Base-by-base conservation (phyloP, 2,113 vertebrate species). In the Macaca mulatta region DNA sequence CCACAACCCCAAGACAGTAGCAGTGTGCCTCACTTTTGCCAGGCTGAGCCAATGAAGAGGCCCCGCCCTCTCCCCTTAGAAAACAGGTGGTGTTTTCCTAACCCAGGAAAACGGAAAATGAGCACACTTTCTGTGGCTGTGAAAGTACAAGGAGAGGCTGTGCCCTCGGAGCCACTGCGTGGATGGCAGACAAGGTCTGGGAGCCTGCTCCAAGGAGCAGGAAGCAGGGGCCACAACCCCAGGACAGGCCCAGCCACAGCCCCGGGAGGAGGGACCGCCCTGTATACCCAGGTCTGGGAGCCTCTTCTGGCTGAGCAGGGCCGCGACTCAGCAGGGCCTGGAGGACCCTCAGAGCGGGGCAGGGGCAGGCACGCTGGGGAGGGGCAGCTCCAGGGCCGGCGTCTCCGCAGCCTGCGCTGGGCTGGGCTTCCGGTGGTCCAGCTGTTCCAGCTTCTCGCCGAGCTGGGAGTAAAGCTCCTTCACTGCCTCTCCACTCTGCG, bases 401-500 rank as follows among this genome's bases (percentile, higher is more conserved):
- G 99, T 59, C 94, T 99, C 99, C 0, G 99, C 97, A 2, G 97
- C 96, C 10, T 98, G 98, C 0, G 99, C 98, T 0, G 99, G 99
- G 91, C 99, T 99, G 14, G 99, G 98, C 98, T 99, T 99, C 70
- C 52, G 98, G 3, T 97, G 97, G 83, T 99, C 99, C 17, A 99
- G 98, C 13, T 98, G 98, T 96, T 99, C 99, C 90, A 99, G 98
- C 79, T 99, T 99, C 97, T 99, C 99, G 0, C 98, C 98, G 5
- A 99, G 99, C 43, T 99, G 99, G 35, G 94, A 99, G 97, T 99
- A 98, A 2, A 99, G 99, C 78, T 99, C 99, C 98, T 99, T 99
- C 96, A 99, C 98, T 0, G 99, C 99, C 35, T 99, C 99, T 4
- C 99, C 99, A 10, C 99, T 99, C 99, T 99, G 99, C 27, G 20